phyloP scores from a whole-genome alignment of 2,888 invertebrate species.

The Tromatobia lineatoria region DNA sequence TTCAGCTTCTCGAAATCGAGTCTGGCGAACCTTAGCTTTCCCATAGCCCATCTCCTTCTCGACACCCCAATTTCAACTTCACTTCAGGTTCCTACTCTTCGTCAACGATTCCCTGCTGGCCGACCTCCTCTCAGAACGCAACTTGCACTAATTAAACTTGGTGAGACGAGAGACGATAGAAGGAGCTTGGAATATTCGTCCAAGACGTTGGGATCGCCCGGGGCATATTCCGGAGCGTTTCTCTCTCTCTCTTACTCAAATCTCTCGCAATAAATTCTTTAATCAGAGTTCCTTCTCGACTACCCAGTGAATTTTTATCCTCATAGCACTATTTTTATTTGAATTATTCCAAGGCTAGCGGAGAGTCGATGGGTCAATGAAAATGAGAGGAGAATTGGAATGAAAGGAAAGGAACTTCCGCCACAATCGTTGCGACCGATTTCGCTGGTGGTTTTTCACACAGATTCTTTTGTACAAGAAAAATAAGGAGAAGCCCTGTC shows the following conservation, averaged over 20 bases:
- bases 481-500: conserved; percentile 37
- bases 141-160: conserved; percentile 55
- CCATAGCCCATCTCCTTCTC: background rate
- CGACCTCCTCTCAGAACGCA: conserved; percentile 38
- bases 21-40: conserved; percentile 3
- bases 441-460: conserved; percentile 3
- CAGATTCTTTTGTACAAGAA: conserved; percentile 56
- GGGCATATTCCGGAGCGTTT: background rate
- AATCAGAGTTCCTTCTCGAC: conserved; percentile 15
- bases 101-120: conserved; percentile 45
- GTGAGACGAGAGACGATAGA: conserved; percentile 2
- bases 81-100: conserved; percentile 2
- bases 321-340: conserved; percentile 18
- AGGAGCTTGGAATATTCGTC: conserved; percentile 28
- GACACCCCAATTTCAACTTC: conserved; percentile 18
- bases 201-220: conserved; percentile 33
- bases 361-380: conserved; percentile 25
- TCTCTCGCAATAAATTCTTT: conserved; percentile 51
- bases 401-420: conserved; percentile 27
- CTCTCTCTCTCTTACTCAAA: conserved; percentile 5
- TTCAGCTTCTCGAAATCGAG: background rate
- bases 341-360: background rate
- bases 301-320: conserved; percentile 15
- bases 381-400: conserved; percentile 28
- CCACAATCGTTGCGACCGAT: conserved; percentile 48